Evolutionary conservation across 2,888 invertebrate genomes (phyloP).

Genomic region (Tenthredo livida): DNA sequence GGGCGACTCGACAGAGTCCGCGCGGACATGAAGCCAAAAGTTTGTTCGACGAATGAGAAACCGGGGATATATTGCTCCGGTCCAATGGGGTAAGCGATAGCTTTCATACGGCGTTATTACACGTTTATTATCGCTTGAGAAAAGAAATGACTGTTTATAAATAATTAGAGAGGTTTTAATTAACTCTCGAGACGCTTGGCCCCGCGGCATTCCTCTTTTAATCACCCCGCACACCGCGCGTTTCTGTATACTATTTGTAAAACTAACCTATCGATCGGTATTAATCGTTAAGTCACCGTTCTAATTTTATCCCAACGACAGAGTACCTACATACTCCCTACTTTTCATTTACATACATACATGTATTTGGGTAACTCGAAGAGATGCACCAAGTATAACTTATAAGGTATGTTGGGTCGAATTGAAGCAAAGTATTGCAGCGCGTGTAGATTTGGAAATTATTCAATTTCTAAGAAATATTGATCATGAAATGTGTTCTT

Average conservation of each 20-base stretch:
- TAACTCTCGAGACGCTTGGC: conserved; percentile 74
- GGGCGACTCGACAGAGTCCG: conserved; percentile 59
- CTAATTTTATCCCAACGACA: conserved; percentile 57
- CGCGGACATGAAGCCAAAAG: conserved; percentile 61
- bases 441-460: background rate
- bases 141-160: conserved; percentile 77
- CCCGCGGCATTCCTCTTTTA: conserved; percentile 69
- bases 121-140: conserved; percentile 74
- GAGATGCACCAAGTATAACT: background rate
- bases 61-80: conserved; percentile 1
- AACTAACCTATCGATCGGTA: conserved; percentile 67
- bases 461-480: background rate
- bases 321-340: background rate
- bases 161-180: conserved; percentile 78
- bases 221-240: conserved; percentile 63
- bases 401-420: background rate
- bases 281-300: conserved; percentile 63
- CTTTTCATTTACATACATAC: background rate
- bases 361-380: background rate
- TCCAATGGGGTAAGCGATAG: conserved; percentile 64
- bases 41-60: conserved; percentile 64
- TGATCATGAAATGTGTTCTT: background rate
- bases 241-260: conserved; percentile 66
- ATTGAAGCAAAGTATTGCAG: background rate
- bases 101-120: conserved; percentile 63